These are phyloP conservation scores for Antechinus stuartii DNA, from an alignment of 2,113 vertebrate species.

Conservation along the genomic window DNA sequence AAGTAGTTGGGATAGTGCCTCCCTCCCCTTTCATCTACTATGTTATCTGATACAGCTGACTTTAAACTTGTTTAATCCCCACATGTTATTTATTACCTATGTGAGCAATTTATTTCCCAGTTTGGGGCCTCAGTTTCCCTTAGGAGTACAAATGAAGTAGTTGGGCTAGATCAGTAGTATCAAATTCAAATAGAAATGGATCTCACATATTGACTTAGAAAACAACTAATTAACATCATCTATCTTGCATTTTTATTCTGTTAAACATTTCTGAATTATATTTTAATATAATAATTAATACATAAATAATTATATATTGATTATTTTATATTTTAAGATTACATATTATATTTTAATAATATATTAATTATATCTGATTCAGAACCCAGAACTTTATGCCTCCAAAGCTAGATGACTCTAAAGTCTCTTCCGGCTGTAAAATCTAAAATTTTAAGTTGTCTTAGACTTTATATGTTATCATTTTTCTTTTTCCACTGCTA, in stretches of 20 bases:
- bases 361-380: neutral
- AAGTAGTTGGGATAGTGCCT: neutral
- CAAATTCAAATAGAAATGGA: neutral
- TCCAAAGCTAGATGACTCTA: neutral
- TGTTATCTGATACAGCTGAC: neutral
- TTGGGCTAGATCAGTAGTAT: neutral
- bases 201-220: neutral
- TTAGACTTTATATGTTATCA: neutral
- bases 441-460: neutral
- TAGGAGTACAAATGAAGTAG: neutral
- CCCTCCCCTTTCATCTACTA: neutral
- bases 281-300: too few species aligned
- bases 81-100: neutral
- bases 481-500: too few species aligned
- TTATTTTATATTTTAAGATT: neutral
- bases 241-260: too few species aligned
- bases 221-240: neutral
- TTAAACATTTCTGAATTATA: too few species aligned
- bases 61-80: neutral
- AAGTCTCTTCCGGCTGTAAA: neutral
- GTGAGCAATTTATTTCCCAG: neutral
- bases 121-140: neutral
- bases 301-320: neutral
- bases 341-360: neutral
- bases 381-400: neutral